Evolutionary conservation across 2,113 vertebrate genomes (phyloP).

Genomic region (Fulmarus glacialis): DNA sequence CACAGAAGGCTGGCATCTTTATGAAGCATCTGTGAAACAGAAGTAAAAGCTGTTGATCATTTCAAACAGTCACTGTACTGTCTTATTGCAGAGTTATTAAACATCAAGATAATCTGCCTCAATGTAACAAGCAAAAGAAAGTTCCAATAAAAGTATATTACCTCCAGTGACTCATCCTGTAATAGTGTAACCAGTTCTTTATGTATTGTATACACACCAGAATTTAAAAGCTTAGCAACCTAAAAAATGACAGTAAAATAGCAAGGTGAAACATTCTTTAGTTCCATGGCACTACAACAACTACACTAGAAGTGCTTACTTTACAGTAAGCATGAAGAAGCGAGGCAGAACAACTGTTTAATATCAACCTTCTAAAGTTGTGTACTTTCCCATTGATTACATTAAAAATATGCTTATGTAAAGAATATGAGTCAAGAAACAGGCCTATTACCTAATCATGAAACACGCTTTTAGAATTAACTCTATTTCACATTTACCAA

Average conservation of each 20-base stretch:
- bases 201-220: constrained; percentile 87
- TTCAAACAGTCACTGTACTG: background rate
- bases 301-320: background rate
- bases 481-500: background rate
- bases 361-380: background rate
- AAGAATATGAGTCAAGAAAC: background rate
- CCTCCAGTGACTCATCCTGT: constrained; percentile 93
- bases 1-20: background rate
- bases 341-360: background rate
- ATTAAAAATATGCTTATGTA: background rate
- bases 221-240: constrained; percentile 91
- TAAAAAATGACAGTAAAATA: constrained; percentile 61
- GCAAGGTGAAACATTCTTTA: constrained; percentile 34
- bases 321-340: background rate
- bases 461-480: background rate
- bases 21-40: background rate
- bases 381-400: background rate
- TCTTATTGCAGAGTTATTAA: background rate
- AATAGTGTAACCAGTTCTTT: constrained; percentile 89
- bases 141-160: constrained; percentile 69
- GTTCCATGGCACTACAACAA: background rate
- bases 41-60: background rate
- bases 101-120: background rate
- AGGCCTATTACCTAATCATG: background rate
- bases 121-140: constrained; percentile 16